These are phyloP conservation scores for Coracias cyanogaster DNA, from an alignment of 2,797 vertebrate genomes.

Conservation along the genomic window DNA sequence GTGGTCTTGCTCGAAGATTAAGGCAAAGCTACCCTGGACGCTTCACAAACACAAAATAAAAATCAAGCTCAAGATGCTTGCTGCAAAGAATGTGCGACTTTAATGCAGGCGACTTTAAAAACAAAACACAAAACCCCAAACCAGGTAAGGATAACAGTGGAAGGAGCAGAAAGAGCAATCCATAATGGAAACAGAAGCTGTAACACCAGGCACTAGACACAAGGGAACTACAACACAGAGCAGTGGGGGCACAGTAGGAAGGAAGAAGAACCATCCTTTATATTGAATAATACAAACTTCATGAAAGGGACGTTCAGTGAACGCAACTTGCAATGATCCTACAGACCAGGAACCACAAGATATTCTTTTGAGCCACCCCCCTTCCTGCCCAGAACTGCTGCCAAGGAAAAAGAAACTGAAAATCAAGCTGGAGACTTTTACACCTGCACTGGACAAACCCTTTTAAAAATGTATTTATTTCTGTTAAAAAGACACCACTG, in stretches of 20 bases:
- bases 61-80: background rate
- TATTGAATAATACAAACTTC: background rate
- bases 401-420: background rate
- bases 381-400: background rate
- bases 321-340: background rate
- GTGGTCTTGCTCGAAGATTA: background rate
- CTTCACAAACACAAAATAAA: background rate
- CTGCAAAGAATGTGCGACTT: background rate
- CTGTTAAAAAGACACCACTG: background rate
- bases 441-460: background rate
- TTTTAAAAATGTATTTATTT: background rate
- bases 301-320: background rate
- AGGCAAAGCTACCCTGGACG: background rate
- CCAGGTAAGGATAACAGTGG: background rate
- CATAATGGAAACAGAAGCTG: background rate
- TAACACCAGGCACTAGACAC: background rate
- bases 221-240: background rate
- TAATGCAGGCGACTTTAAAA: background rate
- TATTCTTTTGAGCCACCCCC: background rate
- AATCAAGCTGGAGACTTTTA: conserved; percentile 5
- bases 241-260: background rate
- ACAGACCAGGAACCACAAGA: background rate
- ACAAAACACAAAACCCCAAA: background rate
- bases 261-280: background rate
- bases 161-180: background rate